Evolutionary conservation across 2,797 vertebrate genomes (phyloP), one percentile per base, ranked within the genome.

Genomic region (Pseudomugil gertrudae): DNA sequence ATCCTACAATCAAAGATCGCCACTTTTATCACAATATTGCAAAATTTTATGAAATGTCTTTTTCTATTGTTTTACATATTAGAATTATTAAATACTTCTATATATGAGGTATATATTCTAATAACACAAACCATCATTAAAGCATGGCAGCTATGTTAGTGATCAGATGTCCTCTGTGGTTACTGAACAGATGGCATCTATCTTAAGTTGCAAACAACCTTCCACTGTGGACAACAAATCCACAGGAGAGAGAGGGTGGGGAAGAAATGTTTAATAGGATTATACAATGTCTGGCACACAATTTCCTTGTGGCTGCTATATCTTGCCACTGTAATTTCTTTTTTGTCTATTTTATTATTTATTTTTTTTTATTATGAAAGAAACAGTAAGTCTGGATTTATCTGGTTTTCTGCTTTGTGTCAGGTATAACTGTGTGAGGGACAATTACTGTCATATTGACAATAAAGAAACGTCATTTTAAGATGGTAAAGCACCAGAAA

Each of bases 191-290:
- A 82, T 88, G 87, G 85, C 66, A 56, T 29, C 61, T 70, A 57
- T 85, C 73, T 80, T 74, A 80, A 71, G 69, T 64, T 80, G 77
- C 76, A 84, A 85, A 83, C 79, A 87, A 80, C 75, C 72, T 71
- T 81, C 81, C 70, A 27, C 76, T 10, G 62, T 74, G 74, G 68
- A 75, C 48, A 33, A 75, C 62, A 35, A 67, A 76, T 80, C 71
- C n/a, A 56, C 63, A 53, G 48, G 58, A 56, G 57, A 50, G 57
- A 54, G 23, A 40, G 9, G 1, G 59, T 65, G 17, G 53, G 47
- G 61, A 65, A 63, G 32, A 60, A 54, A 56, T 60, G 63, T 48
- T 43, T 36, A 59, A 52, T 15, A 51, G 38, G 69, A 74, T 81
- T 78, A 65, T 40, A 52, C 24, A 64, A 66, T 68, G 26, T 32